Evolutionary conservation across 2,888 invertebrate species (phyloP).

Genomic region (Cynaeus angustus): DNA sequence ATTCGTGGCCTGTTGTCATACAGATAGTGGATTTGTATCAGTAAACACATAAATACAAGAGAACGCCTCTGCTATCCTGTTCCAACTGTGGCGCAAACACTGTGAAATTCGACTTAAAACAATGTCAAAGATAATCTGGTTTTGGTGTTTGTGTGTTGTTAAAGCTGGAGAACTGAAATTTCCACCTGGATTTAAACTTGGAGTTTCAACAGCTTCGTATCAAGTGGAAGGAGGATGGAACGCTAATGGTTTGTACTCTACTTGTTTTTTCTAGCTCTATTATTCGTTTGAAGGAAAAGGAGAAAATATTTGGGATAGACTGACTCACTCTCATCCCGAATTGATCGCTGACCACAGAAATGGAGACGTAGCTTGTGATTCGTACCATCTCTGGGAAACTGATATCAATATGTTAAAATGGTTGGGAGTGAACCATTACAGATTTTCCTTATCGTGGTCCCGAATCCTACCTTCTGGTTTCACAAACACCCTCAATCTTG

Average conservation of each 20-base stretch:
- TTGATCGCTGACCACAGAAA: constrained; percentile 73
- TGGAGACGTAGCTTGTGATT: constrained; percentile 79
- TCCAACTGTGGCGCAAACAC: neutral
- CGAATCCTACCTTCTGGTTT: constrained; percentile 77
- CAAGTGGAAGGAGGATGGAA: constrained; percentile 75
- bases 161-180: constrained; percentile 48
- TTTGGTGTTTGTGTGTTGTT: constrained; percentile 13
- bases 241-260: constrained; percentile 68
- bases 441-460: constrained; percentile 80
- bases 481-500: constrained; percentile 74
- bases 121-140: constrained; percentile 13
- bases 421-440: constrained; percentile 75
- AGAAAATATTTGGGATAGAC: constrained; percentile 81
- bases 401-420: constrained; percentile 76
- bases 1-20: constrained; percentile 3
- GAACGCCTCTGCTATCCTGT: constrained; percentile 8
- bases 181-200: constrained; percentile 64
- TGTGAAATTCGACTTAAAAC: neutral
- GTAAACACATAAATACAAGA: constrained; percentile 41
- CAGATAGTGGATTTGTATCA: constrained; percentile 38
- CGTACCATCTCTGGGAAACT: constrained; percentile 77
- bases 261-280: constrained; percentile 4
- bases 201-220: constrained; percentile 71
- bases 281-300: constrained; percentile 73
- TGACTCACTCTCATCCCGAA: constrained; percentile 74